These are phyloP conservation scores for Erpornis zantholeuca DNA, from an alignment of 2,113 vertebrate species.

Conservation along the genomic window DNA sequence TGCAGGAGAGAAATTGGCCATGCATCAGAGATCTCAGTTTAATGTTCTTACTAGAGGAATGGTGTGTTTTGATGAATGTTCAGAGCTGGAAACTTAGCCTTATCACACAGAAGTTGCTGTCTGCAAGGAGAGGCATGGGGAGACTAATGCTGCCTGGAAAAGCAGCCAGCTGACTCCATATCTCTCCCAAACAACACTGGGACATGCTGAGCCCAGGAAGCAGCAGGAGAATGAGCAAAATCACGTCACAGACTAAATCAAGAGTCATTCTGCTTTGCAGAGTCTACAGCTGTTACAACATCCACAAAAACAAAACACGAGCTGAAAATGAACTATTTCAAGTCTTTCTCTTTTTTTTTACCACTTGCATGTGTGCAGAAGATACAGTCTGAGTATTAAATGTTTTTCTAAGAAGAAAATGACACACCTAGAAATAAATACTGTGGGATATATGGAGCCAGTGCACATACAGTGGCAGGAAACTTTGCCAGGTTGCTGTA, in stretches of 20 bases:
- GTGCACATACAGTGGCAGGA: background rate
- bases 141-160: background rate
- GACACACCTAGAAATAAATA: background rate
- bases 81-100: background rate
- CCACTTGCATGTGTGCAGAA: background rate
- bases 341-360: background rate
- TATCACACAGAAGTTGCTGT: background rate
- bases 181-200: background rate
- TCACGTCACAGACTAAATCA: background rate
- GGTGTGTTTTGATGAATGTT: background rate
- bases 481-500: background rate
- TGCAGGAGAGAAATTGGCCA: background rate
- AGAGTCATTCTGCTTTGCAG: background rate
- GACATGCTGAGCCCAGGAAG: constrained; percentile 23
- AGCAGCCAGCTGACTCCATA: background rate
- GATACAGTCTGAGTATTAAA: background rate
- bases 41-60: background rate
- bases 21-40: background rate
- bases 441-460: background rate
- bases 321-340: background rate
- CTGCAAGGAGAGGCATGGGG: background rate
- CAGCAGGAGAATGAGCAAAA: background rate
- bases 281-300: background rate
- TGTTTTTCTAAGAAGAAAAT: background rate
- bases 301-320: background rate